phyloP scores from a whole-genome alignment of 2,113 vertebrate species.

The Callocephalon fimbriatum region DNA sequence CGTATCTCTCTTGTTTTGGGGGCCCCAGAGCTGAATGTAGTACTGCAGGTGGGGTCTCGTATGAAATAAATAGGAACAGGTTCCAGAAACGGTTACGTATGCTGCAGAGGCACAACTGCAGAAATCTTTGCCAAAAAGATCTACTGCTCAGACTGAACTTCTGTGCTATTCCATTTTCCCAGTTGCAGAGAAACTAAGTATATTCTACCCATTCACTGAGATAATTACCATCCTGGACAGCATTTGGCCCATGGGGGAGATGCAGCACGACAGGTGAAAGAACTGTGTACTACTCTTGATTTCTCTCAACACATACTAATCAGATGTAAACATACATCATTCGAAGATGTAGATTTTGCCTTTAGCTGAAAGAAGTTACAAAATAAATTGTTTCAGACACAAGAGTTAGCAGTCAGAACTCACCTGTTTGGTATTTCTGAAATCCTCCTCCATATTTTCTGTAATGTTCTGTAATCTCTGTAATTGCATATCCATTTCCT shows the following conservation, averaged over 20 bases:
- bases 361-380: not conserved
- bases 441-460: conserved; percentile 85
- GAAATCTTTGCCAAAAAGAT: not conserved
- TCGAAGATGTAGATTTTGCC: not conserved
- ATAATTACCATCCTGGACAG: not conserved
- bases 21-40: not conserved
- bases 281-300: not conserved
- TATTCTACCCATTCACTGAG: not conserved
- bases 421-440: conserved; percentile 78
- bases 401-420: not conserved
- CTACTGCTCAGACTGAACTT: not conserved
- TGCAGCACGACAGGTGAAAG: not conserved
- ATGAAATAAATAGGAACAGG: not conserved
- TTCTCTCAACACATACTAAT: not conserved
- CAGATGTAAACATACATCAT: not conserved
- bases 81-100: not conserved
- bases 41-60: not conserved
- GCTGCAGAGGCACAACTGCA: not conserved
- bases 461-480: conserved; percentile 82
- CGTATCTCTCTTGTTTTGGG: not conserved
- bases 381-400: not conserved
- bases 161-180: not conserved
- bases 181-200: not conserved
- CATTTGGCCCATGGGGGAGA: not conserved
- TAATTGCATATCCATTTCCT: conserved; percentile 83